phyloP scores from a whole-genome alignment of 2,113 vertebrate genomes.

The Thermophis baileyi region DNA sequence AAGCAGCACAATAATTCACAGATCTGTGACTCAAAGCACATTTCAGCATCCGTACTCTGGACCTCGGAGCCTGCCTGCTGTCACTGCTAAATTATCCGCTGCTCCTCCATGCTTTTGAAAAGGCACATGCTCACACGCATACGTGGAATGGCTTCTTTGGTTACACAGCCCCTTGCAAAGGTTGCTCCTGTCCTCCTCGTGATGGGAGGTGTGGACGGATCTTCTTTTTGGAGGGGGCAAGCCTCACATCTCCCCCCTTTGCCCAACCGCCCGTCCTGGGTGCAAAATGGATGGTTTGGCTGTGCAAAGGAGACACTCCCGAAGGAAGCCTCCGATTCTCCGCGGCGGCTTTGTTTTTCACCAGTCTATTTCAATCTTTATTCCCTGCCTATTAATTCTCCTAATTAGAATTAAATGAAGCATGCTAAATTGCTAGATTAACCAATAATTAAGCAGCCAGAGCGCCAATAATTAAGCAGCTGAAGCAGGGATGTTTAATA shows the following conservation, averaged over 20 bases:
- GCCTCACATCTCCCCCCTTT: background rate
- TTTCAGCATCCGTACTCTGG: conserved; percentile 50
- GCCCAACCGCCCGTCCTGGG: background rate
- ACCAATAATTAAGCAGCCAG: conserved; percentile 84
- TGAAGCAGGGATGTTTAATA: conserved; percentile 70
- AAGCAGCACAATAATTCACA: conserved; percentile 62
- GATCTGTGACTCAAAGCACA: conserved; percentile 59
- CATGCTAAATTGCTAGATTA: conserved; percentile 84
- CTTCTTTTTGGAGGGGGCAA: background rate
- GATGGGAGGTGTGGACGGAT: background rate
- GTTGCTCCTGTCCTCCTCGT: background rate
- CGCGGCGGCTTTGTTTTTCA: conserved; percentile 66
- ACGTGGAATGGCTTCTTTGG: conserved; percentile 18
- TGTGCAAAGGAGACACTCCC: background rate
- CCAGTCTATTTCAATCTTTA: conserved; percentile 75
- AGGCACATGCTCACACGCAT: background rate
- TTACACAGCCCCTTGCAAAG: conserved; percentile 27
- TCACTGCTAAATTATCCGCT: conserved; percentile 52
- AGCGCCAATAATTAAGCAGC: conserved; percentile 75
- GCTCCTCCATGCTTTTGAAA: conserved; percentile 34
- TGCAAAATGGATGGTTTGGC: background rate
- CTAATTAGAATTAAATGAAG: conserved; percentile 89
- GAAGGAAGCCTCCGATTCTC: conserved; percentile 46
- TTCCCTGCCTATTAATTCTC: conserved; percentile 83
- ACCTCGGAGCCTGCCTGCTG: conserved; percentile 33